Percentiles rank a stretch among this genome's conserved stretches.
phyloP scores from a whole-genome alignment of 30 jellyfish, hydroid and myxozoan species.

The Aurelia sp. region DNA sequence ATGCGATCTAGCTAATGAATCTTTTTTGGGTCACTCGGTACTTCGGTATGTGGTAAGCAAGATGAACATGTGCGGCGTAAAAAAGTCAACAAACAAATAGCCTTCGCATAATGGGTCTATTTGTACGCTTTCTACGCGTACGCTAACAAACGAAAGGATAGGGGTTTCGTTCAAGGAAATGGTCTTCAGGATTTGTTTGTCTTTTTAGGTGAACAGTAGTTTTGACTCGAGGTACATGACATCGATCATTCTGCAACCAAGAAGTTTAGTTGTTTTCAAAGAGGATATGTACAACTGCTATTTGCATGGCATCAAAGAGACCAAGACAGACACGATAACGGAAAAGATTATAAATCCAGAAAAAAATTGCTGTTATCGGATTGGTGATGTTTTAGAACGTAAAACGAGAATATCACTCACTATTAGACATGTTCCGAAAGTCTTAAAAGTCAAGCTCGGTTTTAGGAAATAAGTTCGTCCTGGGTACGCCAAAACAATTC shows the following conservation, averaged over 20 bases:
- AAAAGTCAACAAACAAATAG: too few relatives aligned
- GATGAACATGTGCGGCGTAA: too few relatives aligned
- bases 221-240: slow-evolving; percentile 69
- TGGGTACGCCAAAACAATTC: not conserved
- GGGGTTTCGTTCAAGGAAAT: too few relatives aligned
- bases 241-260: slow-evolving; percentile 77
- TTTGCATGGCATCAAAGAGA: slow-evolving; percentile 87
- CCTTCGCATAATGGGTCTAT: too few relatives aligned
- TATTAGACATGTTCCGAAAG: slow-evolving; percentile 87
- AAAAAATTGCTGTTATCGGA: not conserved
- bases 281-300: slow-evolving; percentile 73
- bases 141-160: too few relatives aligned
- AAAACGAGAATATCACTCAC: slow-evolving; percentile 78
- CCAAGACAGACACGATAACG: slow-evolving; percentile 35
- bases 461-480: slow-evolving; percentile 10
- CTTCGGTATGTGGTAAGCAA: too few relatives aligned
- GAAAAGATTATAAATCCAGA: slow-evolving; percentile 31
- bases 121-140: too few relatives aligned
- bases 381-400: slow-evolving; percentile 39
- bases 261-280: slow-evolving; percentile 83
- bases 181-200: too few relatives aligned
- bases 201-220: slow-evolving; percentile 3
- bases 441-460: slow-evolving; percentile 60
- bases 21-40: too few relatives aligned
- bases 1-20: too few relatives aligned